A percentile compares a stretch with the other conserved stretches of the same genome.
These are phyloP conservation scores for Nothobranchius furzeri DNA, from an alignment of 2,113 vertebrate species.

Conservation along the genomic window DNA sequence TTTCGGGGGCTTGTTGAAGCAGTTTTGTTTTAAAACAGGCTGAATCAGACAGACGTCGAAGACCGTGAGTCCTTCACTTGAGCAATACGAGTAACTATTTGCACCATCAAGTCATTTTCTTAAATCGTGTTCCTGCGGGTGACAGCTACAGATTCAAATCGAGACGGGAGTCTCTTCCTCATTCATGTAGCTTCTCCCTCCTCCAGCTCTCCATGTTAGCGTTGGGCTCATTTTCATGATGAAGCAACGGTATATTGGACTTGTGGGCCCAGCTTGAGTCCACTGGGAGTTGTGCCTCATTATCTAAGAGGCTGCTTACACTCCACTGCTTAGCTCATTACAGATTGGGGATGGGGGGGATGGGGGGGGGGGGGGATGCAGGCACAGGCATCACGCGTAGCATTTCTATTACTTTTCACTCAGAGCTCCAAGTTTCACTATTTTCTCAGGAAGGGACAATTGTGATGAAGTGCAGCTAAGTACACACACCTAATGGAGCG, in stretches of 20 bases:
- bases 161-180: constrained; percentile 15
- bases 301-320: constrained; percentile 74
- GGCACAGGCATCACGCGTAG: constrained; percentile 3
- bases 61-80: constrained; percentile 6
- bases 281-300: constrained; percentile 64
- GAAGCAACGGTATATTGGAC: constrained; percentile 52
- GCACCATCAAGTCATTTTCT: constrained; percentile 15
- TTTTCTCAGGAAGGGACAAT: constrained; percentile 42
- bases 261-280: constrained; percentile 55
- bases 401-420: constrained; percentile 11
- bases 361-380: neutral
- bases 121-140: constrained; percentile 11
- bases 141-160: constrained; percentile 2
- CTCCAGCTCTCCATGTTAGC: constrained; percentile 29
- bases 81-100: constrained; percentile 21
- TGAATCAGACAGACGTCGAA: constrained; percentile 2
- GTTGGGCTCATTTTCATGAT: constrained; percentile 59
- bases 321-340: constrained; percentile 74
- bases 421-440: constrained; percentile 15
- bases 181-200: constrained; percentile 14
- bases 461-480: constrained; percentile 48
- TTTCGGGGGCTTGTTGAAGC: constrained; percentile 17
- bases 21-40: constrained; percentile 21
- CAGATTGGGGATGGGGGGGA: constrained; percentile 32
- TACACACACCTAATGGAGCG: constrained; percentile 27